These are phyloP conservation scores for Anguilla japonica DNA, from an alignment of 2,113 vertebrate genomes.

Conservation along the genomic window DNA sequence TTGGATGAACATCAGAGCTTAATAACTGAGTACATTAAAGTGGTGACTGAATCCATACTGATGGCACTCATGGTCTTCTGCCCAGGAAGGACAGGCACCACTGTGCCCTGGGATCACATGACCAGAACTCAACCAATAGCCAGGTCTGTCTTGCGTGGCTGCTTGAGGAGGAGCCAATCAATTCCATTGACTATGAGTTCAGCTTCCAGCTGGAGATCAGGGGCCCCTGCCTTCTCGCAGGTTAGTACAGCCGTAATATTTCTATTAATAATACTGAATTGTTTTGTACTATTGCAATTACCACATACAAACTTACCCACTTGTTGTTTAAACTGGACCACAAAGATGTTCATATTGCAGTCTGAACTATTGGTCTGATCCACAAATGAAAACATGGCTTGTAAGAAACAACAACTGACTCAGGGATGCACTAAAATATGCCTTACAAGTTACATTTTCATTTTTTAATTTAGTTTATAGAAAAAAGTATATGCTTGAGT, in stretches of 20 bases:
- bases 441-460: too few relatives aligned
- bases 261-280: background rate
- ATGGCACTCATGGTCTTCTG: conserved; percentile 26
- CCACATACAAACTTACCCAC: too few relatives aligned
- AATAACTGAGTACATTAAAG: background rate
- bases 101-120: conserved; percentile 47
- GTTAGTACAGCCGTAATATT: conserved; percentile 56
- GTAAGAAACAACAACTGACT: too few relatives aligned
- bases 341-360: too few relatives aligned
- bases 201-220: conserved; percentile 92
- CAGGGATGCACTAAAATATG: too few relatives aligned
- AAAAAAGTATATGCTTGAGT: too few relatives aligned
- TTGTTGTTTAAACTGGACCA: too few relatives aligned
- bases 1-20: conserved; percentile 10
- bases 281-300: background rate
- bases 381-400: too few relatives aligned
- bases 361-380: too few relatives aligned
- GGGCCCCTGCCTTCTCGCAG: conserved; percentile 87
- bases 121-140: conserved; percentile 57
- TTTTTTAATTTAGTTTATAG: too few relatives aligned
- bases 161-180: conserved; percentile 80
- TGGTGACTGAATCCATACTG: conserved; percentile 11
- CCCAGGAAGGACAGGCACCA: conserved; percentile 66
- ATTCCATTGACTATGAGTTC: conserved; percentile 90
- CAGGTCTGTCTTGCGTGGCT: conserved; percentile 75